Evolutionary conservation across 1,140 invertebrate species (phyloP).

Genomic region (Nasonia vitripennis): DNA sequence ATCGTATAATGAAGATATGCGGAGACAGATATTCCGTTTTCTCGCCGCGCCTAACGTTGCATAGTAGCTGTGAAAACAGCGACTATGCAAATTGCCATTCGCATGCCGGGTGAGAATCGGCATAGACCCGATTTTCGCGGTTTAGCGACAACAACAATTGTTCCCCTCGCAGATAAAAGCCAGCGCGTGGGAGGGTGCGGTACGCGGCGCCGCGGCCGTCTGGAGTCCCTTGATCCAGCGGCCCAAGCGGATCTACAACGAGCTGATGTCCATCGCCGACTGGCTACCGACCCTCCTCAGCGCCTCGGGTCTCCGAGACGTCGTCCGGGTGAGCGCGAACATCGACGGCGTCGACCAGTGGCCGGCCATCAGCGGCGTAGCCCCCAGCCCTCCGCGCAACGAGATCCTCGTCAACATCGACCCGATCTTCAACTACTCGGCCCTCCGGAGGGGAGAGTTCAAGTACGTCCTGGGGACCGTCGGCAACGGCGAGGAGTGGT

Average conservation of each 20-base stretch:
- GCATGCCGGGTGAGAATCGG: too few relatives aligned
- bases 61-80: too few relatives aligned
- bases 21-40: too few relatives aligned
- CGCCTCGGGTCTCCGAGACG: slow-evolving; percentile 74
- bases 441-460: slow-evolving; percentile 81
- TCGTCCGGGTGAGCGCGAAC: slow-evolving; percentile 70
- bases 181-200: slow-evolving; percentile 91
- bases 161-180: slow-evolving; percentile 80
- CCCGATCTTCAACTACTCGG: slow-evolving; percentile 77
- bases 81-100: too few relatives aligned
- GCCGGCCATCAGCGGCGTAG: slow-evolving; percentile 77
- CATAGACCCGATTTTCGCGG: too few relatives aligned
- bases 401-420: slow-evolving; percentile 87
- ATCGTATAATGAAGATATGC: too few relatives aligned
- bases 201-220: slow-evolving; percentile 84
- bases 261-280: slow-evolving; percentile 89
- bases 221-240: slow-evolving; percentile 84
- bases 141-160: background rate
- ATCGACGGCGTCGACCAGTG: slow-evolving; percentile 86
- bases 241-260: slow-evolving; percentile 79
- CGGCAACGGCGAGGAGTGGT: slow-evolving; percentile 75
- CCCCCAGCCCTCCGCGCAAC: slow-evolving; percentile 76
- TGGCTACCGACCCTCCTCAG: slow-evolving; percentile 90
- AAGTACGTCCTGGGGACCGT: slow-evolving; percentile 84
- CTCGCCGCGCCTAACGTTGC: too few relatives aligned